A percentile compares a stretch with the other conserved stretches of the same genome.
These are phyloP conservation scores for Orchesellides sinensis DNA, from an alignment of 2,888 invertebrate species.

Conservation along the genomic window DNA sequence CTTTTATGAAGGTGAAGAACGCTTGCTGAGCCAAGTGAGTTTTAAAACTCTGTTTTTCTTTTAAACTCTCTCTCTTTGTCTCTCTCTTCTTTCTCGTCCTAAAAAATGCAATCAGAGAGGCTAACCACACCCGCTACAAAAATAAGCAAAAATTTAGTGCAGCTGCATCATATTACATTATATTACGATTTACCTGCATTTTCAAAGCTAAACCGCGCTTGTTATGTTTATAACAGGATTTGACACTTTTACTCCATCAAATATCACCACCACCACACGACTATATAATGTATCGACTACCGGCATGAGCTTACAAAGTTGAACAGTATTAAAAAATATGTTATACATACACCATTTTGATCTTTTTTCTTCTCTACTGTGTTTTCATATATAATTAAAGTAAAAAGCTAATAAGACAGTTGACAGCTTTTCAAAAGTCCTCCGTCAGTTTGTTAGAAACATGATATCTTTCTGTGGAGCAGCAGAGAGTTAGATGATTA, in stretches of 20 bases:
- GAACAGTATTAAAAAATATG: constrained; percentile 10
- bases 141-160: constrained; percentile 45
- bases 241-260: constrained; percentile 68
- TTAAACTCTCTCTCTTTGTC: constrained; percentile 29
- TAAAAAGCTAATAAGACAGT: constrained; percentile 67
- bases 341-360: too few species aligned
- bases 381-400: constrained; percentile 45
- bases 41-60: constrained; percentile 4
- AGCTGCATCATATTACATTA: constrained; percentile 5
- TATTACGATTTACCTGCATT: constrained; percentile 35
- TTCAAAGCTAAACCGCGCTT: constrained; percentile 55
- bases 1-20: background rate
- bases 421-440: constrained; percentile 66
- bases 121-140: constrained; percentile 67
- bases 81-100: constrained; percentile 27
- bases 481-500: background rate
- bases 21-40: constrained; percentile 21
- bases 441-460: constrained; percentile 47
- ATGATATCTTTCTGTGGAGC: background rate
- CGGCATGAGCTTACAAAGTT: constrained; percentile 3
- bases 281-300: background rate
- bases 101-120: constrained; percentile 59
- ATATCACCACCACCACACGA: background rate
- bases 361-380: too few species aligned
- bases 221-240: constrained; percentile 66